Base-by-base conservation (phyloP, 2,797 vertebrate species). In the Percopsis omiscomaycus region DNA sequence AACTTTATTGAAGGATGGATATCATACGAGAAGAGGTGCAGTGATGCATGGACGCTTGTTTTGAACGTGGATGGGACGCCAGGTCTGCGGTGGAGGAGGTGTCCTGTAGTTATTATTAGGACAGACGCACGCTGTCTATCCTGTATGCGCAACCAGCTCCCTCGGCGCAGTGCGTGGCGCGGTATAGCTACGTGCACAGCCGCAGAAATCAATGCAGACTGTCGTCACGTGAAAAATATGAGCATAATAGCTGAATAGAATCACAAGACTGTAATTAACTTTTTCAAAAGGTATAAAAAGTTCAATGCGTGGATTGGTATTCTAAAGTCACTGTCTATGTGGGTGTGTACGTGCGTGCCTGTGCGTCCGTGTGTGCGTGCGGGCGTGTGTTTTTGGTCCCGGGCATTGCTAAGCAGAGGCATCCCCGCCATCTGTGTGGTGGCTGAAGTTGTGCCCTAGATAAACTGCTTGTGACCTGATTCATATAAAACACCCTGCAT, bases 361-460 rank as follows among this genome's bases (percentile, higher is more conserved):
- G 16, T 68, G 50, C 44, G 50, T 60, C 60, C 32, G 64, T 44
- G 53, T 14, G 64, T 14, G 69, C 16, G 52, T 9, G 45, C 47
- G 58, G 42, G 57, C 32, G 55, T 51, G 64, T 59, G 44, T 64
- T 61, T 75, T 61, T 58, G 55, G 57, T 22, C 50, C 48, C 4
- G 14, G 10, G 66, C 74, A 55, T 68, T 76, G 69, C 75, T 81
- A 66, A 84, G 74, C 74, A 60, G 63, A 87, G 84, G 84, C 85
- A 87, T 85, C 84, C 81, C 82, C 81, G 68, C 83, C 88, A 90
- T 88, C 88, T 89, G 91, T 85, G 83, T 86, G 80, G 74, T 82
- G 85, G 84, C 82, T 84, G 69, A 88, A 89, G 84, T 86, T 78
- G 68, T 89, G 86, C 76, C 86, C 86, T 77, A 89, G 82, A 90